A percentile compares a stretch with the other conserved stretches of the same genome.
phyloP scores from a whole-genome alignment of 2,888 invertebrate species.

The Ornithoptera alexandrae region DNA sequence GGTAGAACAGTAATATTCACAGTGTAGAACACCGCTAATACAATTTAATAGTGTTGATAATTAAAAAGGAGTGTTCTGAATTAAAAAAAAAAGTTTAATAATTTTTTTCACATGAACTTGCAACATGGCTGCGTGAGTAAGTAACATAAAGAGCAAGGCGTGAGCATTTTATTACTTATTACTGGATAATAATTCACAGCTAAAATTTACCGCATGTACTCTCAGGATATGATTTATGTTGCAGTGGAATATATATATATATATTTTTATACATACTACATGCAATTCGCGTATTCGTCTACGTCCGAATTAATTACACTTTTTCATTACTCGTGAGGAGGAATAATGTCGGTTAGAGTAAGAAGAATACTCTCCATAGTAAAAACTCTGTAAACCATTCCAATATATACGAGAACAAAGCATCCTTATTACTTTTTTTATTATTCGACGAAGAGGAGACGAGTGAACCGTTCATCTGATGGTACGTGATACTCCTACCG shows the following conservation, averaged over 20 bases:
- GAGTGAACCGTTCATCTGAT: too few relatives aligned
- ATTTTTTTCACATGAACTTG: not conserved
- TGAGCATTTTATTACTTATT: conserved; percentile 65
- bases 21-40: not conserved
- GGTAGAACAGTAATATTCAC: not conserved
- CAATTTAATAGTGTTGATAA: not conserved
- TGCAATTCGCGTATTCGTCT: too few relatives aligned
- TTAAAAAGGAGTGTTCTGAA: not conserved
- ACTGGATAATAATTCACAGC: conserved; percentile 65
- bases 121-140: conserved; percentile 57
- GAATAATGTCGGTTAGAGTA: too few relatives aligned
- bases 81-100: not conserved
- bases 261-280: not conserved
- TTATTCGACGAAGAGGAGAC: too few relatives aligned
- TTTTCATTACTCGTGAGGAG: not conserved
- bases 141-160: conserved; percentile 65
- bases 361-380: too few relatives aligned
- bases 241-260: conserved; percentile 29
- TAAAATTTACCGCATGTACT: conserved; percentile 54
- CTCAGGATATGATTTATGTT: conserved; percentile 61
- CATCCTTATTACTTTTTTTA: too few relatives aligned
- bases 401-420: too few relatives aligned
- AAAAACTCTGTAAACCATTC: too few relatives aligned
- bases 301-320: not conserved
- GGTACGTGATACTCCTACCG: too few relatives aligned